Conservation (phyloP, 2,888 invertebrate genomes). For the Sepioteuthis lessoniana region DNA sequence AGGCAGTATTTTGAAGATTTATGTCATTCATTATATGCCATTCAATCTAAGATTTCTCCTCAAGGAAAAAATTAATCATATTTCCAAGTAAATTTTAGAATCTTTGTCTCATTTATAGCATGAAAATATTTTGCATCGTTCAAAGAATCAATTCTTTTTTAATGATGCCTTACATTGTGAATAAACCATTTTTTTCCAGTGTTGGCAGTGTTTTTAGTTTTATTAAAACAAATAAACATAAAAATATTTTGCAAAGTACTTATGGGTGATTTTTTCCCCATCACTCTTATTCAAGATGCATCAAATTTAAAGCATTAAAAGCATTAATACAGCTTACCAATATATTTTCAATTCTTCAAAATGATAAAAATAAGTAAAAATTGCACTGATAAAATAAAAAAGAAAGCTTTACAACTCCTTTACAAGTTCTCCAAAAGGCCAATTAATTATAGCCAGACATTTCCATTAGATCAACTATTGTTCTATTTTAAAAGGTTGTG, state of each 20-base stretch:
- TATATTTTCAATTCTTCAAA: not conserved
- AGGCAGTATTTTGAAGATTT: not conserved
- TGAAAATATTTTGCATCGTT: not conserved
- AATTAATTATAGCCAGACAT: not conserved
- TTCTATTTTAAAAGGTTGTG: not conserved
- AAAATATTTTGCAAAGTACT: conserved; percentile 33
- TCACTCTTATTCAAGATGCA: not conserved
- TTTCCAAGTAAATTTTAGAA: conserved; percentile 4
- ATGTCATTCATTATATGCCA: not conserved
- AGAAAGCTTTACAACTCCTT: not conserved
- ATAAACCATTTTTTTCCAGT: not conserved
- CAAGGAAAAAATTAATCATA: conserved; percentile 5
- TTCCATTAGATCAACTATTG: not conserved
- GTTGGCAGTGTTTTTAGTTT: not conserved
- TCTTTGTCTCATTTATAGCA: not conserved
- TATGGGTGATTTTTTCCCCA: not conserved
- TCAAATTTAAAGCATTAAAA: not conserved
- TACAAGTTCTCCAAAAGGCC: not conserved
- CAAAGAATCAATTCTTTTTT: conserved; percentile 12
- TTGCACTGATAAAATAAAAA: not conserved
- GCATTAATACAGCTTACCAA: not conserved
- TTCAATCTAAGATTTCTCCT: not conserved
- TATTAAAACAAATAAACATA: not conserved
- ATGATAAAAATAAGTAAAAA: not conserved
- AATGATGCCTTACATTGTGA: not conserved